These are phyloP conservation scores for Encarsia formosa DNA, from an alignment of 2,888 invertebrate genomes.

Conservation along the genomic window DNA sequence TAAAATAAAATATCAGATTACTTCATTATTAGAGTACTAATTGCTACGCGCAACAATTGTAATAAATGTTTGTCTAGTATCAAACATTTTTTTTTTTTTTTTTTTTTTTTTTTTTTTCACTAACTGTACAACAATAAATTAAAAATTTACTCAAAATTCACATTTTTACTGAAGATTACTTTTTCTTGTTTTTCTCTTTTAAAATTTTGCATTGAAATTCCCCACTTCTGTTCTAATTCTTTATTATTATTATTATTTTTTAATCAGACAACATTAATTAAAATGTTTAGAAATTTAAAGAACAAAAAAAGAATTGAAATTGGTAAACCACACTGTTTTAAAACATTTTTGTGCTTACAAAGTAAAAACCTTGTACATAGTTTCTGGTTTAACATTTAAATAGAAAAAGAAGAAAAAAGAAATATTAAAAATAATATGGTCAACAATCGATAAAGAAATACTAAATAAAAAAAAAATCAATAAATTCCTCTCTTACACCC, in stretches of 20 bases:
- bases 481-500: slow-evolving; percentile 6
- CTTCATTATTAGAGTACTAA: slow-evolving; percentile 5
- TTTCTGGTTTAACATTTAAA: no score
- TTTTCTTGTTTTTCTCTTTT: slow-evolving; percentile 14
- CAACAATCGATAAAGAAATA: slow-evolving; percentile 25
- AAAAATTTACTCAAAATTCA: slow-evolving; percentile 23
- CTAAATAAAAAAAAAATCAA: slow-evolving; percentile 24
- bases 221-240: slow-evolving; percentile 10
- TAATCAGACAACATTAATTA: neutral
- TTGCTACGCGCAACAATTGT: slow-evolving; percentile 11
- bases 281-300: slow-evolving; percentile 12
- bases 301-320: slow-evolving; percentile 12
- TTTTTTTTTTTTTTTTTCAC: no score
- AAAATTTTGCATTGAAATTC: slow-evolving; percentile 18
- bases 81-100: slow-evolving; percentile 14
- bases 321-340: no score
- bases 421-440: slow-evolving; percentile 20
- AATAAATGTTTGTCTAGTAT: slow-evolving; percentile 11
- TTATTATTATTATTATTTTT: slow-evolving; percentile 7
- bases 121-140: slow-evolving; percentile 26
- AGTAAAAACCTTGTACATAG: slow-evolving; percentile 20
- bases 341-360: slow-evolving; percentile 2
- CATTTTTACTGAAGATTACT: slow-evolving; percentile 21
- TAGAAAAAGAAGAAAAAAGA: neutral
- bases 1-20: slow-evolving; percentile 6